Base-by-base conservation (phyloP, 2,113 vertebrate genomes). In the Rhinopomastus cyanomelas region DNA sequence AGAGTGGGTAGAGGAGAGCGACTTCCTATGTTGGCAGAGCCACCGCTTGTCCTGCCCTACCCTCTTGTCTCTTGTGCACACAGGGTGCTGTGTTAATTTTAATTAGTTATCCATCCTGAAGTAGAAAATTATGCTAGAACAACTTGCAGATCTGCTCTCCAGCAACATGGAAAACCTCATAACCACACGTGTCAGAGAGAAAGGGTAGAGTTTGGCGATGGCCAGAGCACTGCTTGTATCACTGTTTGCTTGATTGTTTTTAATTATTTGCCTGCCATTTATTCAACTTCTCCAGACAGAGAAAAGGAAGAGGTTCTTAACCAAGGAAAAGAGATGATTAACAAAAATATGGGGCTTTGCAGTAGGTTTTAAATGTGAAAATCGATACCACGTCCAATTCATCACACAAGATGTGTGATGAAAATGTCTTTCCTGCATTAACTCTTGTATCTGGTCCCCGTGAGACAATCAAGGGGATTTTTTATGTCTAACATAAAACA, bases 211-310 rank as follows among this genome's bases (percentile, higher is more conserved):
- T 71, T 87, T 88, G 44, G 13, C 67, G 81, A 75, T 65, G 55
- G 79, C 48, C 37, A 83, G 49, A 89, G 25, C 52, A 75, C 57
- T 53, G 44, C 86, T 94, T 89, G 9, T 83, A 36, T 85, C 79
- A 83, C 37, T 81, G 29, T 66, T 86, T 56, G 27, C 61, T 57
- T 66, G 93, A 93, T 88, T 85, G 61, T 56, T 88, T 89, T 64
- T 90, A 68, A 67, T 56, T 5, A 59, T 92, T 93, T 93, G 27
- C 61, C 34, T 80, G 25, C 44, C 36, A 53, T 86, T 78, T 92
- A 81, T 78, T 92, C 81, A 78, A 81, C 19, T 74, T 67, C 37
- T 94, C 16, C 57, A 81, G 67, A 73, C 61, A 66, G 69, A 88
- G 69, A 88, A 78, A 62, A 87, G 25, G 59, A 73, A 8, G 55